Base-by-base conservation (phyloP, 2,113 vertebrate species). In the Platysternon megacephalum region DNA sequence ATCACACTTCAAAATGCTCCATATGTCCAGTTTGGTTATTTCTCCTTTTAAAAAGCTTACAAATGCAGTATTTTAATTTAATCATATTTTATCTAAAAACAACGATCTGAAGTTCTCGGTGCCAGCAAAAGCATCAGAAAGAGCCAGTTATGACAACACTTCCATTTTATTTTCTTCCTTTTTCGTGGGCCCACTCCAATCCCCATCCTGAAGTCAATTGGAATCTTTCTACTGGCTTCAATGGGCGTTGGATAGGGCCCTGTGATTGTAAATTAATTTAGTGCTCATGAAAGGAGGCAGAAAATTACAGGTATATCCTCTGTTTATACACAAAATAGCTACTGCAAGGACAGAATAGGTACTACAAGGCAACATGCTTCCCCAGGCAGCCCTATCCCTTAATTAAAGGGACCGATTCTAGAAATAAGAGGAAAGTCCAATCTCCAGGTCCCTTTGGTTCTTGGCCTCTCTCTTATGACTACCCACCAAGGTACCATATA, bases 11-110 rank as follows among this genome's bases (percentile, higher is more conserved):
- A 89, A 92, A 72, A 96, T 95, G 95, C 92, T 95, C 97, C 97
- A 97, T 98, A 98, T 98, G 97, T 97, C 97, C 97, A 93, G 85
- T 96, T 97, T 94, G 96, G 96, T 97, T 95, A 97, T 95, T 96
- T 95, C 89, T 97, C 94, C 92, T 96, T 87, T 91, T 87, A 89
- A 96, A 97, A 97, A 96, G 87, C 95, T 97, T 97, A 97, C 97
- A 97, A 95, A 96, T 96, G 79, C 88, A 96, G 95, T 86, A 94
- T 90, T 97, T 78, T 89, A 82, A 94, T 76, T 88, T 91, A 97
- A 97, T 92, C 80, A 95, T 79, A 94, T 92, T 97, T 95, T 52
- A 91, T 91, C 93, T 93, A 87, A 93, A 93, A 97, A 92, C 95
- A 95, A 97, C 95, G 83, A 93, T 94, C 92, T 74, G 87, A 86